phyloP scores from a whole-genome alignment of 2,113 vertebrate genomes.

The Sorex fumeus region DNA sequence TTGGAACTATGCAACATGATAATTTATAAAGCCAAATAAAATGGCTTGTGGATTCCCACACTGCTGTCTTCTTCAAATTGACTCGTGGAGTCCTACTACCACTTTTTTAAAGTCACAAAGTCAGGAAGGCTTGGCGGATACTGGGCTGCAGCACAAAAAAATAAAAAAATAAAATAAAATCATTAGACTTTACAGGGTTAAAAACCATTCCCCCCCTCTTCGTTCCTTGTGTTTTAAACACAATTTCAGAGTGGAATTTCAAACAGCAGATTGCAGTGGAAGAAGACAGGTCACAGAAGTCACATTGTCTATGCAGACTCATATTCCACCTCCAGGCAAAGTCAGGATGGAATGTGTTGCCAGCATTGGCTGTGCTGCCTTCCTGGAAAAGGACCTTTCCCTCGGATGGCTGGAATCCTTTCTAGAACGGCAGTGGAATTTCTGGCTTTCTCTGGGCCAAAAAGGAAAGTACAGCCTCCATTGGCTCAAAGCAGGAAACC shows the following conservation, averaged over 20 bases:
- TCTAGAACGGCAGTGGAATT: not conserved
- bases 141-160: not conserved
- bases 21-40: not conserved
- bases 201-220: not conserved
- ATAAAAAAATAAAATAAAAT: not conserved
- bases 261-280: not conserved
- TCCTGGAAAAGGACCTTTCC: conserved; percentile 1
- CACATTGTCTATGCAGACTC: not conserved
- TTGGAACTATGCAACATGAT: not conserved
- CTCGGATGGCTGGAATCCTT: not conserved
- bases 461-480: not conserved
- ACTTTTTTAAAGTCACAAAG: not conserved
- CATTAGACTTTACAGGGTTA: not conserved
- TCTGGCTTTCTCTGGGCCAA: not conserved
- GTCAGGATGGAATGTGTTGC: not conserved
- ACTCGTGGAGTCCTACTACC: not conserved
- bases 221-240: not conserved
- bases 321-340: not conserved
- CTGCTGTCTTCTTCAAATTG: not conserved
- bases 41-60: not conserved
- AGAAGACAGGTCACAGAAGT: not conserved
- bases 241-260: not conserved
- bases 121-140: too few relatives aligned
- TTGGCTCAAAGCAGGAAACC: not conserved
- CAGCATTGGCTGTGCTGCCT: not conserved